Evolutionary conservation across 2,888 invertebrate species (phyloP).

Genomic region (Lacanobia wlatinum): DNA sequence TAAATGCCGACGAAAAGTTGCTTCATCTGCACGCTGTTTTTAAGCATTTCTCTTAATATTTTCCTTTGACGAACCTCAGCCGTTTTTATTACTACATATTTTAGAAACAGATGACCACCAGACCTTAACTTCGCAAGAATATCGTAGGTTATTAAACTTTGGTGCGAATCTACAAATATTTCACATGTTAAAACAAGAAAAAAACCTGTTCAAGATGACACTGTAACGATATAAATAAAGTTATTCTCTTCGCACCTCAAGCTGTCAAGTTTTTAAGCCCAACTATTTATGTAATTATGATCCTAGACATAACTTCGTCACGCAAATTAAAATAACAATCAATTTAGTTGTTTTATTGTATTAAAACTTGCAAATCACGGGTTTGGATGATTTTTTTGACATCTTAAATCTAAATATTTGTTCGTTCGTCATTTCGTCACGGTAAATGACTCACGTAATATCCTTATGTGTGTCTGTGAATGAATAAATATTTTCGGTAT

Average conservation of each 20-base stretch:
- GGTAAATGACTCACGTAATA: not conserved
- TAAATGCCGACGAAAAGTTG: too few relatives aligned
- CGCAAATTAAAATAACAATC: constrained; percentile 45
- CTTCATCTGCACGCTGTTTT: too few relatives aligned
- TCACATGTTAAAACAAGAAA: not conserved
- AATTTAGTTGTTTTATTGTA: constrained; percentile 12
- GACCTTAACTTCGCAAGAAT: too few relatives aligned
- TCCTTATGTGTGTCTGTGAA: not conserved
- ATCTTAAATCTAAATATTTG: constrained; percentile 1
- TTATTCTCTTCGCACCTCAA: constrained; percentile 22
- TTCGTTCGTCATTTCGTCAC: not conserved
- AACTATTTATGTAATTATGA: constrained; percentile 34
- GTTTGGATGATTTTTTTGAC: not conserved
- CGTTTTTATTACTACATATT: too few relatives aligned
- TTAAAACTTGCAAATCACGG: constrained; percentile 15
- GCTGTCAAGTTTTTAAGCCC: constrained; percentile 16
- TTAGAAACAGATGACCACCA: too few relatives aligned
- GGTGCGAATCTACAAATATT: constrained; percentile 10
- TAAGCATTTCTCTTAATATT: too few relatives aligned
- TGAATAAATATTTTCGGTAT: not conserved
- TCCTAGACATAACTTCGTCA: constrained; percentile 14
- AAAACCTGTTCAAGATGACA: constrained; percentile 27
- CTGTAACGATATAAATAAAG: constrained; percentile 14
- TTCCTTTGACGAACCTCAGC: too few relatives aligned
- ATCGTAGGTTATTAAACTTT: constrained; percentile 35